Evolutionary conservation across 2,888 invertebrate genomes (phyloP).

Genomic region (Eumacrocentrus americanus): DNA sequence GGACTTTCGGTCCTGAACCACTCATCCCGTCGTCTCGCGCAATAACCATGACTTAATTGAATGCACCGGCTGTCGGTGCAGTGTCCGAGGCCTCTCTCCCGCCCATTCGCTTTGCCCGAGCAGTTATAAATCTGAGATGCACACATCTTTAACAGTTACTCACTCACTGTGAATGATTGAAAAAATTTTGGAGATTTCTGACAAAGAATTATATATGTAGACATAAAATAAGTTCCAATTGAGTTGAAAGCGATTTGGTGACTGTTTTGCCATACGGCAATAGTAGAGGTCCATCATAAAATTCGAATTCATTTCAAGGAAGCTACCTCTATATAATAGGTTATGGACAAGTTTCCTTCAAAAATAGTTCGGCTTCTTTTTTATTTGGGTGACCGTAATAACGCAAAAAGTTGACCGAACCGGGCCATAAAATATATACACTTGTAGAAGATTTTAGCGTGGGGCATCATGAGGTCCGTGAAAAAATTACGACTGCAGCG

Average conservation of each 20-base stretch:
- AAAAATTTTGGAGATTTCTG: not conserved
- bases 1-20: conserved; percentile 19
- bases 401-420: conserved; percentile 55
- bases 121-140: too few relatives aligned
- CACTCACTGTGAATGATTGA: not conserved
- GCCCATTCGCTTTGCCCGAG: too few relatives aligned
- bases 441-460: conserved; percentile 32
- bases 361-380: conserved; percentile 51
- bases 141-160: too few relatives aligned
- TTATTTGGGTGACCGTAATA: conserved; percentile 60
- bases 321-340: conserved; percentile 47
- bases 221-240: too few relatives aligned
- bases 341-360: conserved; percentile 47
- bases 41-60: conserved; percentile 39
- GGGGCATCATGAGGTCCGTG: conserved; percentile 11
- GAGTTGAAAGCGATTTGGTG: too few relatives aligned
- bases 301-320: conserved; percentile 19
- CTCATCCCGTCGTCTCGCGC: conserved; percentile 29
- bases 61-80: conserved; percentile 34
- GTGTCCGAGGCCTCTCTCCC: conserved; percentile 12
- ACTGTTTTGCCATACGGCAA: too few relatives aligned
- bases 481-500: conserved; percentile 43
- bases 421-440: conserved; percentile 34
- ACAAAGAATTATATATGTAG: not conserved
- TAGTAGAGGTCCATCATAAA: too few relatives aligned